Percentiles rank a stretch among this genome's conserved stretches.
These are phyloP conservation scores for Telenomus remus DNA, from an alignment of 1,140 invertebrate genomes.

Conservation along the genomic window DNA sequence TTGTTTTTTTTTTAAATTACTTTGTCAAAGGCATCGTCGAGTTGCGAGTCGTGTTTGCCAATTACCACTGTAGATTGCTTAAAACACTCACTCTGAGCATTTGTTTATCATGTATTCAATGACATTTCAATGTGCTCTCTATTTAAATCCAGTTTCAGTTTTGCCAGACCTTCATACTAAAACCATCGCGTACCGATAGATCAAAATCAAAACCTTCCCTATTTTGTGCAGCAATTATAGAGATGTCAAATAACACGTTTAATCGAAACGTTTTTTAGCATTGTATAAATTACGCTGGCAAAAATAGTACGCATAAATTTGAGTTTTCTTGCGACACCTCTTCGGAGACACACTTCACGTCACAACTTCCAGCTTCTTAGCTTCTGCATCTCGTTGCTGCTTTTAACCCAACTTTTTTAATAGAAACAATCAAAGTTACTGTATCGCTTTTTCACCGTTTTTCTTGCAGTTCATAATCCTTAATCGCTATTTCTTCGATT, in stretches of 20 bases:
- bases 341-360: conserved; percentile 42
- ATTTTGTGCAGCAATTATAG: conserved; percentile 39
- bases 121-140: conserved; percentile 4
- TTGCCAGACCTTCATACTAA: not conserved
- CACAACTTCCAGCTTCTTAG: conserved; percentile 66
- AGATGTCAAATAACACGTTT: conserved; percentile 36
- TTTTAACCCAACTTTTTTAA: conserved; percentile 63
- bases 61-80: conserved; percentile 68
- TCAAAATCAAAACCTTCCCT: not conserved
- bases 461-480: conserved; percentile 62
- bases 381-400: conserved; percentile 71
- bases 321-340: conserved; percentile 16
- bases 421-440: conserved; percentile 52
- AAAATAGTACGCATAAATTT: not conserved
- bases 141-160: not conserved
- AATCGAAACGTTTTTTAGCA: conserved; percentile 6
- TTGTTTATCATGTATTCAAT: conserved; percentile 37
- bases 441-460: conserved; percentile 65
- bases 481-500: conserved; percentile 57
- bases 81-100: conserved; percentile 61
- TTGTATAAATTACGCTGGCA: too few species aligned
- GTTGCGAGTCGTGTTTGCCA: conserved; percentile 63
- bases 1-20: conserved; percentile 13
- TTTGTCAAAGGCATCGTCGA: conserved; percentile 58
- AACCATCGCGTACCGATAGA: not conserved